phyloP scores from a whole-genome alignment of 1,140 invertebrate species.

The Palaemon carinicauda region DNA sequence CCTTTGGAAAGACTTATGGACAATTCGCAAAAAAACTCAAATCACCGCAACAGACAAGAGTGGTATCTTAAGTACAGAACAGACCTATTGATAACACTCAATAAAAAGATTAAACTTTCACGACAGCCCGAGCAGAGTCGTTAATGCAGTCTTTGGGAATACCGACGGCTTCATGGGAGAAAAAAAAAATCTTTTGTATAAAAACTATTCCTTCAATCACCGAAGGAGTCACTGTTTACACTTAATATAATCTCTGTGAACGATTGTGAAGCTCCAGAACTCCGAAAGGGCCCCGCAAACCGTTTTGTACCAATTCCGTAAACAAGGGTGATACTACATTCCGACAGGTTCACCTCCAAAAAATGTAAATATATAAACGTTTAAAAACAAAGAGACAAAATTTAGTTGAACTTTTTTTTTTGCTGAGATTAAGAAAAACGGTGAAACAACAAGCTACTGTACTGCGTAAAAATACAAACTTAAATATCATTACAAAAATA shows the following conservation, averaged over 20 bases:
- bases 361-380: background rate
- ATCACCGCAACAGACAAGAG: too few species aligned
- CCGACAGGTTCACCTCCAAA: background rate
- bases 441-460: too few species aligned
- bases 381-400: too few species aligned
- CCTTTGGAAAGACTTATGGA: too few species aligned
- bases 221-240: constrained; percentile 54
- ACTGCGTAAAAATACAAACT: too few species aligned
- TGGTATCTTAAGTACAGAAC: too few species aligned
- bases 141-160: constrained; percentile 39
- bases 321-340: background rate
- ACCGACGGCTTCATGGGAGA: constrained; percentile 19
- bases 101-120: background rate
- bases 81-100: too few species aligned
- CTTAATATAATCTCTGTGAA: constrained; percentile 57
- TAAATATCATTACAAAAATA: too few species aligned
- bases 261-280: constrained; percentile 51
- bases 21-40: too few species aligned
- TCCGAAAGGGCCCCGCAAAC: constrained; percentile 32
- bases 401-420: too few species aligned
- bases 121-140: constrained; percentile 6
- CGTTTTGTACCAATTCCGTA: background rate
- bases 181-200: constrained; percentile 47
- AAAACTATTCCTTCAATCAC: constrained; percentile 52
- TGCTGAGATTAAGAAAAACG: too few species aligned